Conservation (phyloP, 2,797 vertebrate genomes). For the Sebastes wilsoni region DNA sequence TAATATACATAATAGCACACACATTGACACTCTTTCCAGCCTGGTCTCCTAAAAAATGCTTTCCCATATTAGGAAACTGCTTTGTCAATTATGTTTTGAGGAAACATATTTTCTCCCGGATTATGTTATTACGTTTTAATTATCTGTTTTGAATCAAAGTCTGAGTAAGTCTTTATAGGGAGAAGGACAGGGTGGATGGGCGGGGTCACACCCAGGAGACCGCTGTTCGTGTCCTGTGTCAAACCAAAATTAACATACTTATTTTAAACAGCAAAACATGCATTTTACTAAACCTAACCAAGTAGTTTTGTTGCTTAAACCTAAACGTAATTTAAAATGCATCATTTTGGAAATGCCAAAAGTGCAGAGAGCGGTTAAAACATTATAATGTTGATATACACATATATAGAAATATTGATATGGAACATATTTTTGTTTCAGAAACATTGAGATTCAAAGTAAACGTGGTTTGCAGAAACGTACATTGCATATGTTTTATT, state of each 20-base stretch:
- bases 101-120: too few species aligned
- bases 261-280: not conserved
- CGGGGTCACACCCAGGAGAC: not conserved
- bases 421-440: not conserved
- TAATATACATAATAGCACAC: too few species aligned
- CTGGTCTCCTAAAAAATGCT: too few species aligned
- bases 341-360: too few species aligned
- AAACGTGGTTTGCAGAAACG: not conserved
- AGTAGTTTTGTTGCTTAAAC: not conserved
- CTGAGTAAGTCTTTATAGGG: not conserved
- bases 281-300: too few species aligned
- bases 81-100: too few species aligned
- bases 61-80: too few species aligned
- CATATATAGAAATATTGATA: not conserved
- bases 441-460: not conserved
- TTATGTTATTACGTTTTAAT: too few species aligned
- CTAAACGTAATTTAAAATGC: not conserved
- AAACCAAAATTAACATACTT: not conserved
- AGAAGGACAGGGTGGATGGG: too few species aligned
- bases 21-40: too few species aligned
- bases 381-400: not conserved
- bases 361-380: not conserved
- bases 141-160: too few species aligned
- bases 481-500: not conserved
- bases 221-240: not conserved